Percentiles rank a stretch among this genome's conserved stretches.
These are phyloP conservation scores for Drosophila mulleri DNA, from an alignment of 2,888 invertebrate genomes.

Conservation along the genomic window DNA sequence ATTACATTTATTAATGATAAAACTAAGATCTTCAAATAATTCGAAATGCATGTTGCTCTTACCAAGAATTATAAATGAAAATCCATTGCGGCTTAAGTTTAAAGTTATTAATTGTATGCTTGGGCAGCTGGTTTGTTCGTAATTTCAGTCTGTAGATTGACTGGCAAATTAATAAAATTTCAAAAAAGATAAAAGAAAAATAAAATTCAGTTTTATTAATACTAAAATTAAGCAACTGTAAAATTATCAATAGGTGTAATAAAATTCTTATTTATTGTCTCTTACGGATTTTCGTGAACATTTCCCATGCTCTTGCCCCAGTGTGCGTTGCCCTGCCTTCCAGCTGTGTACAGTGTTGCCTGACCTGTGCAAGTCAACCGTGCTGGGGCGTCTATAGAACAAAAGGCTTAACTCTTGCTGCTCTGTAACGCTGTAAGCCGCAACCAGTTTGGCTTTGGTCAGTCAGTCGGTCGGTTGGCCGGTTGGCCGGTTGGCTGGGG, in stretches of 20 bases:
- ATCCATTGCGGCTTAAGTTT: neutral
- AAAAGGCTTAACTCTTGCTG: conserved; percentile 23
- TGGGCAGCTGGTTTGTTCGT: neutral
- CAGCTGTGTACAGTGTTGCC: conserved; percentile 14
- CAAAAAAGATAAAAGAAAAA: neutral
- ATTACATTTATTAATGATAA: neutral
- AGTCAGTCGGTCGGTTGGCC: neutral
- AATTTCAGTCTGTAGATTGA: neutral
- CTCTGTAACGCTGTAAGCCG: conserved; percentile 8
- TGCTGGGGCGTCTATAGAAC: conserved; percentile 4
- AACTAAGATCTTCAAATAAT: neutral
- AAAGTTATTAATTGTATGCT: neutral
- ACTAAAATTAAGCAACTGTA: too few species aligned
- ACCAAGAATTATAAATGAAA: too few species aligned
- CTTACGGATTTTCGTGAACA: neutral
- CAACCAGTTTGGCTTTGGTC: conserved; percentile 14
- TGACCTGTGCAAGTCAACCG: conserved; percentile 13
- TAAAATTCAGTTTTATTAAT: too few species aligned
- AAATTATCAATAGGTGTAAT: neutral
- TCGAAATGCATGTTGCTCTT: neutral
- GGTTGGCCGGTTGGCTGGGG: neutral
- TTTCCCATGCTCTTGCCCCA: conserved; percentile 5
- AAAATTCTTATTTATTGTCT: neutral
- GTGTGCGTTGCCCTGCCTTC: conserved; percentile 17
- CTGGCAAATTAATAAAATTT: neutral